These are phyloP conservation scores for Caloenas nicobarica DNA, from an alignment of 2,113 vertebrate genomes.

Conservation along the genomic window DNA sequence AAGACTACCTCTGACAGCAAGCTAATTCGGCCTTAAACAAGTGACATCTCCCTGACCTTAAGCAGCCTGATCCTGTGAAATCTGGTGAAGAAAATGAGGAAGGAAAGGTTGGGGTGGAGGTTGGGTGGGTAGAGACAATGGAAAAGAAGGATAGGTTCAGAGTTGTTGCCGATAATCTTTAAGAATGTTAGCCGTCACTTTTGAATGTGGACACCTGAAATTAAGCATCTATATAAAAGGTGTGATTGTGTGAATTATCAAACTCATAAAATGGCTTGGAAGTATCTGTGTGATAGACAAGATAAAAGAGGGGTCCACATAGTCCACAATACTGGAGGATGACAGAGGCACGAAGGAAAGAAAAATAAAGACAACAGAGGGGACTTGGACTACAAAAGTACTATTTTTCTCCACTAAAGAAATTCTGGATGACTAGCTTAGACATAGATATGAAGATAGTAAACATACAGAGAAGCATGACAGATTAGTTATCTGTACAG, in stretches of 20 bases:
- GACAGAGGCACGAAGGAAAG: not conserved
- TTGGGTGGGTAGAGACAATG: not conserved
- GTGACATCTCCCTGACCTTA: not conserved
- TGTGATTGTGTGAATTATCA: not conserved
- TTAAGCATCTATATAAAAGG: not conserved
- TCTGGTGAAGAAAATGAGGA: not conserved
- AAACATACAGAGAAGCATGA: not conserved
- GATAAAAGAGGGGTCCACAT: not conserved
- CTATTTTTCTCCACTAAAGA: not conserved
- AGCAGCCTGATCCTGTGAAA: not conserved
- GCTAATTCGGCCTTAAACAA: not conserved
- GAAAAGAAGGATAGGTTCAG: not conserved
- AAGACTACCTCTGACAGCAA: not conserved
- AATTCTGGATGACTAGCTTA: not conserved
- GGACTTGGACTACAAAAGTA: not conserved
- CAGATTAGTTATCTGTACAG: not conserved
- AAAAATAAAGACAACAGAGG: not conserved
- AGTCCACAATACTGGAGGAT: not conserved
- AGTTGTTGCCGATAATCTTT: not conserved
- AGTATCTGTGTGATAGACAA: not conserved
- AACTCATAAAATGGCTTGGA: not conserved
- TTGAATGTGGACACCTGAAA: not conserved
- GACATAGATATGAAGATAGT: not conserved
- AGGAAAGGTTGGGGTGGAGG: not conserved
- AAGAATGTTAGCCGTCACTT: not conserved